These are phyloP conservation scores for Drosophila macrospina DNA, from an alignment of 2,888 invertebrate genomes.

Conservation along the genomic window DNA sequence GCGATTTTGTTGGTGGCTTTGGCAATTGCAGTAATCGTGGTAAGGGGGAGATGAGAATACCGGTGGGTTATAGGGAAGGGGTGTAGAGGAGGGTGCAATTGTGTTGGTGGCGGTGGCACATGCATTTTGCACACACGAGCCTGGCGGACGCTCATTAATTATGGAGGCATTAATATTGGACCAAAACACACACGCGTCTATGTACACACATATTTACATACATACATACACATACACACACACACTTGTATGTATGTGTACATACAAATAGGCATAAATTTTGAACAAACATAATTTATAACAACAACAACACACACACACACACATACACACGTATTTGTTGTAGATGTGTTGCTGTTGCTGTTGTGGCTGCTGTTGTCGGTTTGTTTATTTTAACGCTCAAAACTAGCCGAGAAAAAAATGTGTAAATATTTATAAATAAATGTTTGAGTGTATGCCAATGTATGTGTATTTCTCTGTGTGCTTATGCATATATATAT, in stretches of 20 bases:
- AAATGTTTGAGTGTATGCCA: constrained; percentile 41
- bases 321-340: constrained; percentile 41
- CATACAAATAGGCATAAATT: constrained; percentile 65
- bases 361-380: constrained; percentile 53
- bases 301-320: constrained; percentile 56
- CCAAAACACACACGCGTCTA: constrained; percentile 50
- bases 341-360: constrained; percentile 44
- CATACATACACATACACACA: constrained; percentile 1
- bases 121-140: constrained; percentile 72
- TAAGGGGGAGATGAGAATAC: background rate
- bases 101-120: constrained; percentile 64
- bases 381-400: constrained; percentile 63
- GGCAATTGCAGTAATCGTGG: constrained; percentile 57
- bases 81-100: constrained; percentile 17
- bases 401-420: constrained; percentile 55
- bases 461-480: constrained; percentile 8
- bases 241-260: constrained; percentile 3
- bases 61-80: background rate
- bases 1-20: constrained; percentile 48
- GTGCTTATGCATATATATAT: no score
- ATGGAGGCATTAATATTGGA: constrained; percentile 81
- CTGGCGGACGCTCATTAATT: constrained; percentile 78
- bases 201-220: constrained; percentile 17
- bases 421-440: constrained; percentile 66
- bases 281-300: constrained; percentile 79